phyloP scores from a whole-genome alignment of 2,113 vertebrate species.

The Melanerpes formicivorus region DNA sequence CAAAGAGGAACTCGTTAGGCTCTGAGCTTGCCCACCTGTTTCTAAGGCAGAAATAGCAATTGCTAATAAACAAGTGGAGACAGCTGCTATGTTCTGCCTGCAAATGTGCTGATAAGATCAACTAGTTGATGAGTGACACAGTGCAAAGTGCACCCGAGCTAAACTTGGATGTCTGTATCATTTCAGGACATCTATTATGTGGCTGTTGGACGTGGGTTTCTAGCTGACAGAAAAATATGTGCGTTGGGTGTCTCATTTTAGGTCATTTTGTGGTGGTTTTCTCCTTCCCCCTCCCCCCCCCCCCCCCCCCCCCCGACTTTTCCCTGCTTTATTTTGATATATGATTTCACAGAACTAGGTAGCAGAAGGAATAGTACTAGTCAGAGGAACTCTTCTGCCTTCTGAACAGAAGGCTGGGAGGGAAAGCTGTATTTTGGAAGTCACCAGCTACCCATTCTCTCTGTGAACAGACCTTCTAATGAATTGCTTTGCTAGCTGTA shows the following conservation, averaged over 20 bases:
- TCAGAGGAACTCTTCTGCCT: neutral
- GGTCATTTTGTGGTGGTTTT: neutral
- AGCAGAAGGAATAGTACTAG: neutral
- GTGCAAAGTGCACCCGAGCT: neutral
- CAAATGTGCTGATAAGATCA: constrained; percentile 61
- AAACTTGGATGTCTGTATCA: neutral
- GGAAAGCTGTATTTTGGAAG: neutral
- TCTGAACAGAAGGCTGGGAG: neutral
- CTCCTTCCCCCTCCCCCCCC: neutral
- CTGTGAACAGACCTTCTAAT: neutral
- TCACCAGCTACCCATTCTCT: neutral
- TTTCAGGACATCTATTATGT: neutral
- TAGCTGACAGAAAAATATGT: neutral
- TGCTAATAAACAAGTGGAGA: constrained; percentile 10
- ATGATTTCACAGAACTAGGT: neutral
- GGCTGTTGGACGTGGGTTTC: neutral
- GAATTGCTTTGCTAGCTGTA: neutral
- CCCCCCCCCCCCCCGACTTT: neutral
- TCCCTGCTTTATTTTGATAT: neutral
- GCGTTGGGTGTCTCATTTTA: neutral
- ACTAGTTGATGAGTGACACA: neutral
- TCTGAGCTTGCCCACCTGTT: constrained; percentile 57
- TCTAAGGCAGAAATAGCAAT: constrained; percentile 63
- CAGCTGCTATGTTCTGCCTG: constrained; percentile 50
- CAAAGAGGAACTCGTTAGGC: constrained; percentile 53